These are phyloP conservation scores for Cerastis leucographa DNA, from an alignment of 2,888 invertebrate species.

Conservation along the genomic window DNA sequence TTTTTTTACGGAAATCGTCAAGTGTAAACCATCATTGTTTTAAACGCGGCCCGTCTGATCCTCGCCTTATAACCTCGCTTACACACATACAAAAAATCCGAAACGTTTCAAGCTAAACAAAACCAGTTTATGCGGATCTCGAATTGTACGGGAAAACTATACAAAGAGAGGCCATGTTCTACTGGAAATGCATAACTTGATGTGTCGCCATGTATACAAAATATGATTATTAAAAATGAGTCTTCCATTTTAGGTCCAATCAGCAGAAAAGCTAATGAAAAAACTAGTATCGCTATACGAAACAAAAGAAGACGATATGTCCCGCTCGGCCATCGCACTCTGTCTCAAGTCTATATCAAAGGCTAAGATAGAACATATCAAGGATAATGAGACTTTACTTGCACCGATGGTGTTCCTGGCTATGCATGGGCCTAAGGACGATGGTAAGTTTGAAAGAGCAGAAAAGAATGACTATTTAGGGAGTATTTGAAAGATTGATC, in stretches of 20 bases:
- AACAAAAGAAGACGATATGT: constrained; percentile 92
- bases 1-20: too few relatives aligned
- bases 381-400: constrained; percentile 93
- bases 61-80: too few relatives aligned
- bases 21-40: too few relatives aligned
- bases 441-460: constrained; percentile 79
- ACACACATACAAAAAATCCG: too few relatives aligned
- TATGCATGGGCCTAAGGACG: constrained; percentile 95
- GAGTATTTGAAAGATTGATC: background rate
- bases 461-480: background rate
- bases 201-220: too few relatives aligned
- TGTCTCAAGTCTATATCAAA: constrained; percentile 95
- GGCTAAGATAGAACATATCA: constrained; percentile 95
- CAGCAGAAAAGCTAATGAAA: constrained; percentile 90
- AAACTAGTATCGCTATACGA: constrained; percentile 90
- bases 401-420: constrained; percentile 97
- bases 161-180: too few relatives aligned
- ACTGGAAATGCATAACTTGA: too few relatives aligned
- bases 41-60: too few relatives aligned
- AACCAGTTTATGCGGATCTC: too few relatives aligned
- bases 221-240: background rate
- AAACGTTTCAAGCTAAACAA: too few relatives aligned
- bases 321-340: constrained; percentile 93
- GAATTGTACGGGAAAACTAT: too few relatives aligned
- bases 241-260: constrained; percentile 79